Conservation (phyloP, 2,888 invertebrate genomes). For the Emmelina monodactyla region DNA sequence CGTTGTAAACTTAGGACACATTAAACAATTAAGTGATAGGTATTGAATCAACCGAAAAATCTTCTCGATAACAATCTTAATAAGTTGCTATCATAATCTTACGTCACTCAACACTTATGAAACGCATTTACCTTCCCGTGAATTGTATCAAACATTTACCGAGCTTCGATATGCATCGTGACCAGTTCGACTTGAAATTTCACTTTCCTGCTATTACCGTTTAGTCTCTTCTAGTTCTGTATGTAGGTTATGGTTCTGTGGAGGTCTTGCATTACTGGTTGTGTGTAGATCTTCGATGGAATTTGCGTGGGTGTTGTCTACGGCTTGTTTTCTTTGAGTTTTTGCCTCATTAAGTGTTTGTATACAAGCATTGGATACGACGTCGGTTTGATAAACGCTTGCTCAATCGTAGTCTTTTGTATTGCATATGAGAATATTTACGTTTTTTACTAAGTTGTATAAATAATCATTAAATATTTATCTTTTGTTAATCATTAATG, state of each 20-base stretch:
- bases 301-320: constrained; percentile 40
- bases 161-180: neutral
- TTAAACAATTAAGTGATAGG: neutral
- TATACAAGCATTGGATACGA: constrained; percentile 41
- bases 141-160: neutral
- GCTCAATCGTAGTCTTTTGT: constrained; percentile 17
- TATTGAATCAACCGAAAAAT: neutral
- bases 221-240: neutral
- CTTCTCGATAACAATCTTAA: too few relatives aligned
- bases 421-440: neutral
- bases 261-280: constrained; percentile 15
- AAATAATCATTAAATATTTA: too few relatives aligned
- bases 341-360: constrained; percentile 55
- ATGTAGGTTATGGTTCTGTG: neutral
- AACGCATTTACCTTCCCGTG: neutral
- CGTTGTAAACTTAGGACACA: neutral
- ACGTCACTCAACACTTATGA: neutral
- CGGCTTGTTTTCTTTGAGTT: constrained; percentile 46
- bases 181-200: neutral
- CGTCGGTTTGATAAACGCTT: constrained; percentile 39
- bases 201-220: neutral
- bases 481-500: too few relatives aligned
- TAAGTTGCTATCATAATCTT: neutral
- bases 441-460: too few relatives aligned
- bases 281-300: constrained; percentile 19